Conservation (phyloP, 1,140 invertebrate species). For the Ceratosolen fusciceps region DNA sequence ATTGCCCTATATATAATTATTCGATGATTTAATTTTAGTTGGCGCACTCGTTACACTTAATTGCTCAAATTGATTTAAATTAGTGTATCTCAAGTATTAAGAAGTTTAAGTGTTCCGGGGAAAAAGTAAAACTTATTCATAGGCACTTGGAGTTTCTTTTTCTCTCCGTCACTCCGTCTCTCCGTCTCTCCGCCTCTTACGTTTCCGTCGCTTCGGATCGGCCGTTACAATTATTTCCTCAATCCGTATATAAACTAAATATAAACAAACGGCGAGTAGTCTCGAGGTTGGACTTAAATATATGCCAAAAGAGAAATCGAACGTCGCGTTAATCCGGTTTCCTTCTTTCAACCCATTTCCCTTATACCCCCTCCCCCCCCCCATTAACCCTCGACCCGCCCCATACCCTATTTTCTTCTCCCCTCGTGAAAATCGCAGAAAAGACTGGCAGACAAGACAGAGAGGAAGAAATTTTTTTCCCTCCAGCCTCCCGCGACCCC, state of each 20-base stretch:
- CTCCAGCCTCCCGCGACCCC: too few species aligned
- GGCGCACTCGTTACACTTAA: neutral
- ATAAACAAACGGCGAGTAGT: constrained; percentile 7
- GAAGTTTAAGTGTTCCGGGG: neutral
- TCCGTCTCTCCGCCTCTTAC: neutral
- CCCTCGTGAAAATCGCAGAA: neutral
- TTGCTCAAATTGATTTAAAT: neutral
- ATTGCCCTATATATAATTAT: neutral
- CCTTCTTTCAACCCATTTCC: neutral
- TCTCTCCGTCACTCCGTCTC: too few species aligned
- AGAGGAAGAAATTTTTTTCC: constrained; percentile 9
- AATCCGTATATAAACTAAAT: too few species aligned
- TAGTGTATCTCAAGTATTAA: neutral
- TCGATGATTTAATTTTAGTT: neutral
- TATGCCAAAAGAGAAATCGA: constrained; percentile 32
- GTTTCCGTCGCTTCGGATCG: neutral
- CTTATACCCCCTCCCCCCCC: neutral
- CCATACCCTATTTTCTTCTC: neutral
- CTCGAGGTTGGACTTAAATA: constrained; percentile 27
- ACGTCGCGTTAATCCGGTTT: constrained; percentile 40
- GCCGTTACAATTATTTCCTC: too few species aligned
- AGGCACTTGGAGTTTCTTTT: constrained; percentile 2
- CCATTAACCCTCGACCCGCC: too few species aligned
- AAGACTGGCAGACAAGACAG: constrained; percentile 36
- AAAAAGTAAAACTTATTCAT: neutral